Percentiles rank a stretch among this genome's conserved stretches.
Evolutionary conservation across 2,888 invertebrate species (phyloP).

Genomic region (Pristionchus fissidentatus): DNA sequence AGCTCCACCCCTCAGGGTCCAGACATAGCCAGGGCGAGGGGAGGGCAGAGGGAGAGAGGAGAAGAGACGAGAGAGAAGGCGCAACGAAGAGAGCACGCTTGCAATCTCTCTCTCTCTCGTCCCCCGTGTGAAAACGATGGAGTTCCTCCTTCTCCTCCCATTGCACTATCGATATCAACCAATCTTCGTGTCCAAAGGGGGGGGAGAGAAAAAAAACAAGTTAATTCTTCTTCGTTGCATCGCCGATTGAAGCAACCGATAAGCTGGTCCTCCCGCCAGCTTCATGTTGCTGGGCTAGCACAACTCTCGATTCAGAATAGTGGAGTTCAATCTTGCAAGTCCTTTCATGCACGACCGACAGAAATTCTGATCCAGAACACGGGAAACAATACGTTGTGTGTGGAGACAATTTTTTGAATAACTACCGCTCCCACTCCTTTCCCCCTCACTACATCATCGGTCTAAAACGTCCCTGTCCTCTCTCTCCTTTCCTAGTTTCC

Average conservation of each 20-base stretch:
- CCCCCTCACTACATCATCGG: not conserved
- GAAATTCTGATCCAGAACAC: not conserved
- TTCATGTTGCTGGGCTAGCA: too few species aligned
- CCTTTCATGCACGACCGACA: not conserved
- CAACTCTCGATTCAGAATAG: not conserved
- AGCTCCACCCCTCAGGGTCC: conserved; percentile 22
- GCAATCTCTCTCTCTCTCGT: not conserved
- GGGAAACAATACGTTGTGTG: not conserved
- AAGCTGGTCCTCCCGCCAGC: too few species aligned
- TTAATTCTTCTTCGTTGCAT: not conserved
- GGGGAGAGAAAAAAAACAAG: not conserved
- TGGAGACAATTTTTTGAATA: not conserved
- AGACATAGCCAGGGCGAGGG: conserved; percentile 23
- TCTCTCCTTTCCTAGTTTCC: not conserved
- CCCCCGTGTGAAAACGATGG: conserved; percentile 17
- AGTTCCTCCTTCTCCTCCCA: not conserved
- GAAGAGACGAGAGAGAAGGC: conserved; percentile 39
- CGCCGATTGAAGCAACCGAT: not conserved
- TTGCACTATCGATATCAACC: conserved; percentile 14
- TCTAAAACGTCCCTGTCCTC: not conserved
- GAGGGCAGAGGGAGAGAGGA: conserved; percentile 20
- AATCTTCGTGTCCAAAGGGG: not conserved
- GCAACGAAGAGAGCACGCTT: conserved; percentile 5
- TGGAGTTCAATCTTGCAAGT: too few species aligned
- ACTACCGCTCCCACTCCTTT: not conserved